A percentile compares a stretch with the other conserved stretches of the same genome.
Evolutionary conservation across 2,113 vertebrate species (phyloP).

Genomic region (Sylvilagus bachmani): DNA sequence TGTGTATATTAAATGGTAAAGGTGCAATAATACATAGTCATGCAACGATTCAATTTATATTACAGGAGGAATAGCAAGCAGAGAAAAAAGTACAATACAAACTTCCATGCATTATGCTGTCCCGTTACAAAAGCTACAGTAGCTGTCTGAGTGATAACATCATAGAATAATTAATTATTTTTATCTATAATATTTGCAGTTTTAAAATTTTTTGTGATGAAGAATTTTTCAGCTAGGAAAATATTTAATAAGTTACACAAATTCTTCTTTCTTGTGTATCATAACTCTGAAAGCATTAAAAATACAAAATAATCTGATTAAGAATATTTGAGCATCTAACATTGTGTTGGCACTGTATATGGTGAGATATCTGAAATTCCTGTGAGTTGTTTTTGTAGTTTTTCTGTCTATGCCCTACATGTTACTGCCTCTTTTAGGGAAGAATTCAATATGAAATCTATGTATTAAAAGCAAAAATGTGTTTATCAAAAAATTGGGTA

Average conservation of each 20-base stretch:
- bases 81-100: background rate
- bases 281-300: constrained; percentile 30
- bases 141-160: background rate
- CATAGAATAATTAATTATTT: background rate
- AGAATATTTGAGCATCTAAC: background rate
- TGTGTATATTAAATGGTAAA: background rate
- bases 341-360: background rate
- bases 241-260: background rate
- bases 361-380: background rate
- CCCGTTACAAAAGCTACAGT: background rate
- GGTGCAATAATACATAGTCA: background rate
- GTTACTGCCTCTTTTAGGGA: background rate
- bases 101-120: constrained; percentile 2
- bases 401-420: background rate
- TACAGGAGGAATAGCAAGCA: background rate
- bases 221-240: constrained; percentile 14
- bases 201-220: constrained; percentile 19
- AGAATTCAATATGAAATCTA: background rate
- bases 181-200: background rate
- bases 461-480: constrained; percentile 19
- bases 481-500: background rate
- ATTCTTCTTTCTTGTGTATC: background rate
- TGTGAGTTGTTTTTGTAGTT: constrained; percentile 3
- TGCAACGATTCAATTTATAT: background rate
- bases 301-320: constrained; percentile 18